Evolutionary conservation across 2,888 invertebrate genomes (phyloP).

Genomic region (Ichneumon xanthorius): DNA sequence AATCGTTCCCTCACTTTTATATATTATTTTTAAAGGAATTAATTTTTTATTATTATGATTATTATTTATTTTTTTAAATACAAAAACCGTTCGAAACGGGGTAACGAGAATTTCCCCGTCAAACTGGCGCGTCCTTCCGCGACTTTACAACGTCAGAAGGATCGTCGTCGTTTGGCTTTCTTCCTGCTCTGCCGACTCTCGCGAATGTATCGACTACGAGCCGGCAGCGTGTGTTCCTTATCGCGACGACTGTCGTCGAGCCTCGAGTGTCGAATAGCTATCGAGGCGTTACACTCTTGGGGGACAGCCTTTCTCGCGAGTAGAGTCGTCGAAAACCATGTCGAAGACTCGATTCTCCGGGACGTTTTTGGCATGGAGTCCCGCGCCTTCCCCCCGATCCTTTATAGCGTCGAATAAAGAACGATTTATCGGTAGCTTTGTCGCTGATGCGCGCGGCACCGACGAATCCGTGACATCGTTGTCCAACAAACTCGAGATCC

Average conservation of each 20-base stretch:
- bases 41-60: background rate
- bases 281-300: constrained; percentile 50
- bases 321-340: constrained; percentile 57
- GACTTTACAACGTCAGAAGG: constrained; percentile 24
- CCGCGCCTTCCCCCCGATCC: constrained; percentile 18
- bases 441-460: constrained; percentile 28
- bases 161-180: constrained; percentile 41
- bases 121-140: constrained; percentile 14
- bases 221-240: constrained; percentile 13
- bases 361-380: constrained; percentile 62
- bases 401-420: constrained; percentile 62
- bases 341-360: constrained; percentile 48
- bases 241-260: constrained; percentile 23
- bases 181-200: constrained; percentile 20
- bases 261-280: constrained; percentile 42
- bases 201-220: background rate
- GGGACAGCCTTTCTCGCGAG: background rate
- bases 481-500: background rate
- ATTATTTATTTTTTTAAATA: background rate
- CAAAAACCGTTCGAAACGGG: background rate
- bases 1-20: background rate
- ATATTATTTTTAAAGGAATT: too few relatives aligned
- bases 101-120: constrained; percentile 32
- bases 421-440: constrained; percentile 60
- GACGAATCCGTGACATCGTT: constrained; percentile 38